Evolutionary conservation across 2,888 invertebrate genomes (phyloP).

Genomic region (Acanthosoma haemorrhoidale): DNA sequence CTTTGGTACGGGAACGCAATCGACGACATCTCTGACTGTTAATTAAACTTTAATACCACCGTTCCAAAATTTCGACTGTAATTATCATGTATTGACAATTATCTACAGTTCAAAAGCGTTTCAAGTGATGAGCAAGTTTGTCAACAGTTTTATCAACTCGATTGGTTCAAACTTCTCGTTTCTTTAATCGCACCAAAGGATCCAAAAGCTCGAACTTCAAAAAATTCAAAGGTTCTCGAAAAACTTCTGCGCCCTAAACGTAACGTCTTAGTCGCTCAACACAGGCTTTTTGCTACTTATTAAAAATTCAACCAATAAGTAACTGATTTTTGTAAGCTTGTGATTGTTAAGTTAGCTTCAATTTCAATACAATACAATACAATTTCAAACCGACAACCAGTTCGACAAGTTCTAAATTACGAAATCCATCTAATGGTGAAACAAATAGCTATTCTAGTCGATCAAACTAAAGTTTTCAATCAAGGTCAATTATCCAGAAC

Average conservation of each 20-base stretch:
- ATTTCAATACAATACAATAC: not conserved
- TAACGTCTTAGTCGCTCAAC: no score
- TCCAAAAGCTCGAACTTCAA: no score
- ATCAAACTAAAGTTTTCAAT: not conserved
- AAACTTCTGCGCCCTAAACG: no score
- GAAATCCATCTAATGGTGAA: not conserved
- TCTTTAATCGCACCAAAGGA: no score
- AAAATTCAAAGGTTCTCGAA: no score
- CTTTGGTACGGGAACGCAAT: not conserved
- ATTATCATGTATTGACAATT: not conserved
- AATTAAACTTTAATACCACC: not conserved
- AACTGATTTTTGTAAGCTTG: no score
- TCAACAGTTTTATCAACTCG: not conserved
- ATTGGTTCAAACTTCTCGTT: no score
- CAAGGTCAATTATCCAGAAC: not conserved
- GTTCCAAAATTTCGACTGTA: not conserved
- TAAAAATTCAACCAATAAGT: no score
- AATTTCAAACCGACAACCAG: not conserved
- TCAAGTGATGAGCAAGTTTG: not conserved
- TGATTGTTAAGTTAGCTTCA: no score
- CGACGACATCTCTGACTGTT: not conserved
- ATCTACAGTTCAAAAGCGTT: not conserved
- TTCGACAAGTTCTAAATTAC: not conserved
- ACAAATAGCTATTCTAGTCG: not conserved
- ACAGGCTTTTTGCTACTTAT: no score